phyloP scores from a whole-genome alignment of 35 echinoderm and acorn worm species.

The Amphiura filiformis region DNA sequence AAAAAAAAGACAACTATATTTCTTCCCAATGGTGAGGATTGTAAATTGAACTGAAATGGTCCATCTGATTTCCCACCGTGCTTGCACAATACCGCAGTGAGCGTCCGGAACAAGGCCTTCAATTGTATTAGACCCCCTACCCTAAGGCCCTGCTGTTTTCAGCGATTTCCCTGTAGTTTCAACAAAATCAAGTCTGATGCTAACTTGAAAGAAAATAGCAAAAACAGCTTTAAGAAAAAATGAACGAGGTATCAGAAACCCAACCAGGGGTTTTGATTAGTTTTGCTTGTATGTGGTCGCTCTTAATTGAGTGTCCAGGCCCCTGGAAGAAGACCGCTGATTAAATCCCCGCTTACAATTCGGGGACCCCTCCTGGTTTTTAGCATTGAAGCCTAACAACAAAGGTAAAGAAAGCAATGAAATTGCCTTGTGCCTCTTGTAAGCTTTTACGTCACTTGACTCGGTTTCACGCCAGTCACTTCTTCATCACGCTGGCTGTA shows the following conservation, averaged over 20 bases:
- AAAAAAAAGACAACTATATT: background rate
- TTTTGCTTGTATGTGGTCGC: background rate
- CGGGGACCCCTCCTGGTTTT: background rate
- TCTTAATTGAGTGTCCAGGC: background rate
- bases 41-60: background rate
- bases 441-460: too few relatives aligned
- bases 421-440: too few relatives aligned
- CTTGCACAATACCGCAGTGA: background rate
- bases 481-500: too few relatives aligned
- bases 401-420: too few relatives aligned
- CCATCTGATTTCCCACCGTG: background rate
- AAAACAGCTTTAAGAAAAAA: background rate
- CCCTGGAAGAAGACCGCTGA: background rate
- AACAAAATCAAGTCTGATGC: background rate
- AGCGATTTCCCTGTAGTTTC: background rate
- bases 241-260: background rate
- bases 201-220: background rate
- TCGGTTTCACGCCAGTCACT: too few relatives aligned
- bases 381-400: background rate
- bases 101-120: background rate
- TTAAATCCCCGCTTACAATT: background rate
- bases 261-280: background rate
- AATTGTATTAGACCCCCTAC: constrained; percentile 9
- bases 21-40: too few relatives aligned
- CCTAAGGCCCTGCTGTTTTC: background rate